Evolutionary conservation across 1,140 invertebrate genomes (phyloP), one percentile per base, ranked within the genome.

Genomic region (Adoxophyes honmai): DNA sequence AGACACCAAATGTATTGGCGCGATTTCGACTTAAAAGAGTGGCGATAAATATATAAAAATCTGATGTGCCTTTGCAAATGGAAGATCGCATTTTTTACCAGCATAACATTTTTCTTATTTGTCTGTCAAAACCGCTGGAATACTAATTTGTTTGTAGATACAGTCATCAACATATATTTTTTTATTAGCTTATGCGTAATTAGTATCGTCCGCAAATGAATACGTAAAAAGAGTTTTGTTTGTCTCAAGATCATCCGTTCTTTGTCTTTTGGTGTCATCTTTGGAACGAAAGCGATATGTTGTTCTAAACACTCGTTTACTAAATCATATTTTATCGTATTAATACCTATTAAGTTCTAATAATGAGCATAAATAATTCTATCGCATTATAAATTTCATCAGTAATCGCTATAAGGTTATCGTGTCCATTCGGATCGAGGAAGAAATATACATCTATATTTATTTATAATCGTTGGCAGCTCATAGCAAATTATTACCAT

Each of bases 11-110:
- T 60, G 64, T 59, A 56, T 54, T 56, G 36, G 55, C 53, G 62
- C 55, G 60, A 66, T 64, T 65, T 39, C 61, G 71, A 70, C 68
- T 68, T 75, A 71, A 81, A 84, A 84, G 73, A 73, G 70, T 85
- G 75, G 72, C 56, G 78, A 81, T 81, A 83, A 82, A 84, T 83
- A 84, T 75, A 77, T 77, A 72, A 81, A 73, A 72, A 80, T 81
- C 69, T 78, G 73, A 83, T 79, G 73, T 83, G 64, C 66, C 68
- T 79, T 81, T 72, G 77, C 75, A 74, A 75, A 76, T 75, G 70
- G 65, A 81, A 70, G 67, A 64, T 73, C 64, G 67, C 56, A 70
- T 75, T 79, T 75, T 75, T 73, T 76, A 64, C 63, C 57, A 59
- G 42, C 54, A 63, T 66, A 68, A 78, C 75, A 80, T 80, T 78